Base-by-base conservation (phyloP, 23 tunicate species). In the Pegea sp. region DNA sequence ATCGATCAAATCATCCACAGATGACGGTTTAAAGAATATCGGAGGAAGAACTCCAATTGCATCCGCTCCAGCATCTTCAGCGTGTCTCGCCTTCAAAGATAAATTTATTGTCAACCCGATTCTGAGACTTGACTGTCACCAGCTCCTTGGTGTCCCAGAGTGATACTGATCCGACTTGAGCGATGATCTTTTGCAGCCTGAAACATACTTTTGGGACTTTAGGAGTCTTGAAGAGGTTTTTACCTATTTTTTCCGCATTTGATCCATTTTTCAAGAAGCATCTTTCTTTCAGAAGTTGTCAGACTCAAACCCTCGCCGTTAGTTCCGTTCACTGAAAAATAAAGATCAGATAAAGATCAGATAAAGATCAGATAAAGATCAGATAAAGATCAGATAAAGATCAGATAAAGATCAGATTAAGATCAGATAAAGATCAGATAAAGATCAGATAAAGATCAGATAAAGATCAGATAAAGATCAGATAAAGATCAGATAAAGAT, bases 221-320 rank as follows among this genome's bases (percentile, higher is more conserved):
- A 8, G 8, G 8, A 19, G 7, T 11, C 22, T 20, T 11, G 16
- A 25, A 11, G 19, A 13, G 22, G 6, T 28, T 32, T 32, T 42
- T 43, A 81, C 93, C 64, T 81, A 50, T 59, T 64, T 38, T 72
- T 88, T 28, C 93, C 97, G 23, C 38, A 31, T 60, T 77, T 54
- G 30, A 88, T 70, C 97, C 97, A 88, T 49, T 69, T 64, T 54
- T 76, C 80, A 6, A 76, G 74, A 0, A 44, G 29, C 13, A n/a
- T 57, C 50, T 76, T 69, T 53, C 97, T 27, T 65, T 88, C 97
- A 2, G 64, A 89, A 30, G 51, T 23, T 0, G 74, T 69, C 29
- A 88, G 43, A 34, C 90, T 88, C 4, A 49, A 19, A 22, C 90
- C 89, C 70, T 88, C 97, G 28, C 97, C 97, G 4, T 81, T 69